phyloP scores from a whole-genome alignment of 2,797 vertebrate genomes.

The Microhierax caerulescens region DNA sequence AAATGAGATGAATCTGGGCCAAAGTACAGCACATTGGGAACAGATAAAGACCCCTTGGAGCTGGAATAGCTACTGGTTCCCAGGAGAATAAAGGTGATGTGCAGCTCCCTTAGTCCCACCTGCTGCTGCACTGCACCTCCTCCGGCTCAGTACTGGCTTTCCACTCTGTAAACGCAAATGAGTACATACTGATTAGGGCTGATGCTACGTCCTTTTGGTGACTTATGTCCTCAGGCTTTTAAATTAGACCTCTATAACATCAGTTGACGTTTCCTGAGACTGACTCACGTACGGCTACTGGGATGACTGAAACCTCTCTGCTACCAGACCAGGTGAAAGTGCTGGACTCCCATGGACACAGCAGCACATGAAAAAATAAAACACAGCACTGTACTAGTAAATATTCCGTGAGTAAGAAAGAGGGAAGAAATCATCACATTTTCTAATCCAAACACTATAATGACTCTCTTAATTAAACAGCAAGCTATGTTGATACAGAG shows the following conservation, averaged over 20 bases:
- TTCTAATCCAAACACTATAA: not conserved
- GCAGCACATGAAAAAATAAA: not conserved
- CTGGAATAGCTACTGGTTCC: not conserved
- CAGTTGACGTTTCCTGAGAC: not conserved
- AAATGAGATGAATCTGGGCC: not conserved
- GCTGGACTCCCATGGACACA: not conserved
- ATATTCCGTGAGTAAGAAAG: not conserved
- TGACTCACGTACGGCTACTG: not conserved
- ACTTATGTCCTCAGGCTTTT: not conserved
- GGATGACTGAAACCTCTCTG: not conserved
- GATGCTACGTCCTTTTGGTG: not conserved
- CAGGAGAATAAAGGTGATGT: not conserved
- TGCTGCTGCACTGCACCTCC: not conserved
- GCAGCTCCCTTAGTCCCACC: not conserved
- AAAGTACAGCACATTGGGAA: not conserved
- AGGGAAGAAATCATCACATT: not conserved
- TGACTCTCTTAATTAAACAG: not conserved
- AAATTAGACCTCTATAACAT: not conserved
- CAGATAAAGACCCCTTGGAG: not conserved
- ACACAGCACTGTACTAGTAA: not conserved
- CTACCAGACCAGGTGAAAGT: not conserved
- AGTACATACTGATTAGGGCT: not conserved
- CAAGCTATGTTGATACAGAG: not conserved
- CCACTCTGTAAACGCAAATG: not conserved
- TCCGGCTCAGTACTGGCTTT: not conserved